Conservation (phyloP, 2,113 vertebrate genomes). For the Apaloderma vittatum region DNA sequence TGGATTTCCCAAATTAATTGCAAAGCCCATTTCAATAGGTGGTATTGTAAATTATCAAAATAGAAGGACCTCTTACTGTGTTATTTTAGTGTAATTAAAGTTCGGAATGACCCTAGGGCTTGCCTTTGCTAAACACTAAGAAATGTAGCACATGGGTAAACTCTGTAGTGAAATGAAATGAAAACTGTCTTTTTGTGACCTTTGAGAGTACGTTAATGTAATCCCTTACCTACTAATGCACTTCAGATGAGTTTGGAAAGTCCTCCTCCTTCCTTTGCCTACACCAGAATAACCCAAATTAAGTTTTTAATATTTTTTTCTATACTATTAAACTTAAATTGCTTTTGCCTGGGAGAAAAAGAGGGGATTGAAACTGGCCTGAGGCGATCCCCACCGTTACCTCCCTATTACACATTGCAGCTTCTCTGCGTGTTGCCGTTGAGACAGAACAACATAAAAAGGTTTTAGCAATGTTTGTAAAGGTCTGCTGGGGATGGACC, state of each 20-base stretch:
- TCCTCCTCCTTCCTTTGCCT: neutral
- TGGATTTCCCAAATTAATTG: conserved; percentile 32
- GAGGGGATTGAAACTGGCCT: neutral
- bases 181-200: neutral
- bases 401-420: neutral
- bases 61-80: neutral
- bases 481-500: neutral
- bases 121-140: neutral
- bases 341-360: conserved; percentile 16
- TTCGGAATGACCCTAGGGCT: conserved; percentile 7
- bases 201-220: neutral
- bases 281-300: neutral
- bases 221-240: neutral
- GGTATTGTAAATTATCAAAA: conserved; percentile 18
- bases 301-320: neutral
- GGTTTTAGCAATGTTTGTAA: neutral
- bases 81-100: conserved; percentile 46
- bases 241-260: conserved; percentile 11
- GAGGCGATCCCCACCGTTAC: fast-evolving
- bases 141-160: neutral
- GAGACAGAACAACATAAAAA: neutral
- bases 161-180: neutral
- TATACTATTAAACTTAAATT: conserved; percentile 17
- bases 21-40: conserved; percentile 7
- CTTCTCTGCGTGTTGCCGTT: neutral